Evolutionary conservation across 2,888 invertebrate genomes (phyloP), one percentile per base, ranked within the genome.

Genomic region (Tenthredo livida): DNA sequence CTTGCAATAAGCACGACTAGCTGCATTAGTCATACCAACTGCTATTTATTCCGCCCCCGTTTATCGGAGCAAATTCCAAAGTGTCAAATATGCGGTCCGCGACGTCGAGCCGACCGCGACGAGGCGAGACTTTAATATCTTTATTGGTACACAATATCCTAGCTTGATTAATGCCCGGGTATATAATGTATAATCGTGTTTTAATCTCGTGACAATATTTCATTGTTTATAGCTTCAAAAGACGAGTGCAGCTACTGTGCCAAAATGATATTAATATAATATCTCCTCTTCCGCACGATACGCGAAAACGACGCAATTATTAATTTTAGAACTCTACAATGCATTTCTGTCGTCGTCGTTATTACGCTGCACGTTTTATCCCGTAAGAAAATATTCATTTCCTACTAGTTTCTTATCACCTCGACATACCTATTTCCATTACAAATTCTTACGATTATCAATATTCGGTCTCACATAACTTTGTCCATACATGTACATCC

Each of bases 11-110:
- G 43, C 40, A 21, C 73, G 43, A 43, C 43, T 73, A 43, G n/a
- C n/a, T n/a, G 12, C 40, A 43, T 73, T 73, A 73, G 73, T 73
- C 73, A 73, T 73, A 40, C 25, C 17, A 3, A 33, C 15, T 29
- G 67, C 67, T 67, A 67, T 73, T 73, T 73, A 73, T 73, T 43
- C n/a, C 43, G 43, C 73, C 43, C 40, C 73, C 40, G 73, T 43
- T 73, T 73, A 73, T 73, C 43, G 43, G 73, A 21, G n/a, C 73
- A 73, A 43, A 73, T 43, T 73, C 73, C 43, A 21, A 40, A 21
- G 21, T 73, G 73, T 67, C 25, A 12, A 17, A 33, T 33, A 33
- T 33, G 33, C 67, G 25, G 33, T 67, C 33, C 17, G 33, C 7
- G 33, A 33, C 67, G n/a, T n/a, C n/a, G 33, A 17, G 33, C 29